Percentiles rank a stretch among this genome's conserved stretches.
Conservation (phyloP, 92 coral and sea anemone species). For the Zoanthus solanderi region DNA sequence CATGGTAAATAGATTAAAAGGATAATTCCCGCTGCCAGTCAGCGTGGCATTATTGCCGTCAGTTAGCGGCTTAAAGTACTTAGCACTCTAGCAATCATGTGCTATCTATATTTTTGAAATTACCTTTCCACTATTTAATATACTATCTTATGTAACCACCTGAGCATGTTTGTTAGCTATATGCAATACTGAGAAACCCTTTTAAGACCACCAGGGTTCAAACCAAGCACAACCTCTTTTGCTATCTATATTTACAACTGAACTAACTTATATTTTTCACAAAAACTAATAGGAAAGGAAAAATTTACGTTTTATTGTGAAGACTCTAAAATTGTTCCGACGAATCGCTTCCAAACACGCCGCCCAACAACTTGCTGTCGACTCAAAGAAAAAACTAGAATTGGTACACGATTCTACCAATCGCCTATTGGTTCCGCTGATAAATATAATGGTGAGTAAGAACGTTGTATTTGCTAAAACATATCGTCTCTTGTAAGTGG, state of each 20-base stretch:
- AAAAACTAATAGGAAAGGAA: slow-evolving; percentile 1
- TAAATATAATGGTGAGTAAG: slow-evolving; percentile 5
- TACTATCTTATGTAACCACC: too few species aligned
- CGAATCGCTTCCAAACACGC: not conserved
- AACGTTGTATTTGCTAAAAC: not conserved
- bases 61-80: too few species aligned
- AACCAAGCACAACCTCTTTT: not conserved
- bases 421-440: not conserved
- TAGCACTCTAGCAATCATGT: too few species aligned
- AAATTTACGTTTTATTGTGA: not conserved
- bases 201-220: not conserved
- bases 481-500: not conserved
- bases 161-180: too few species aligned
- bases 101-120: too few species aligned
- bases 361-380: not conserved
- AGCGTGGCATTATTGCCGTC: too few species aligned
- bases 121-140: too few species aligned
- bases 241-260: not conserved
- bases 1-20: too few species aligned
- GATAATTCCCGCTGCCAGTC: too few species aligned
- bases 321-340: not conserved
- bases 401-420: not conserved
- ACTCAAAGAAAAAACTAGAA: not conserved
- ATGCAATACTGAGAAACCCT: too few species aligned
- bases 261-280: not conserved